Evolutionary conservation across 2,797 vertebrate species (phyloP).

Genomic region (Cottoperca gobio): DNA sequence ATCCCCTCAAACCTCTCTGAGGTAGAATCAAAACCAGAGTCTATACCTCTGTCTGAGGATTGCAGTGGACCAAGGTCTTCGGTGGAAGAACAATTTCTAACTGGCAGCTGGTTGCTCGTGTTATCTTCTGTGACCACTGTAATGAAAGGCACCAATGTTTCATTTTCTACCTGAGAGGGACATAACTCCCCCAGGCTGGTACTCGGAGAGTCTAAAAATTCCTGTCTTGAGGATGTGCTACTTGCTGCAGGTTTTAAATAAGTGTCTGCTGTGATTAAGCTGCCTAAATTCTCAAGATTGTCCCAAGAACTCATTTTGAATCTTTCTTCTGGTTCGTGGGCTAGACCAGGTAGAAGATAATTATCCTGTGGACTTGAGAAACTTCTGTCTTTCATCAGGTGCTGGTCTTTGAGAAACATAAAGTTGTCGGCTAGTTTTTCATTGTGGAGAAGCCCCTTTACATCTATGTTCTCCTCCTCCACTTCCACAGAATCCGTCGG

Average conservation of each 20-base stretch:
- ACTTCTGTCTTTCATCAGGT: constrained; percentile 84
- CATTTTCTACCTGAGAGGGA: constrained; percentile 71
- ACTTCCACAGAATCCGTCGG: constrained; percentile 65
- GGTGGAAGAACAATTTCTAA: constrained; percentile 74
- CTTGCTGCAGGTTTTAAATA: constrained; percentile 73
- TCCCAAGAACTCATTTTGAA: constrained; percentile 82
- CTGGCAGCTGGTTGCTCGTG: constrained; percentile 63
- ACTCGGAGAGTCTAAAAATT: constrained; percentile 74
- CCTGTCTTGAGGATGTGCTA: constrained; percentile 73
- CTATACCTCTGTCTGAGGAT: constrained; percentile 68
- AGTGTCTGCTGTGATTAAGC: constrained; percentile 74
- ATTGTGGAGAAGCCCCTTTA: constrained; percentile 77
- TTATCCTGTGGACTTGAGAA: constrained; percentile 74
- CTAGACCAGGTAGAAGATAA: constrained; percentile 73
- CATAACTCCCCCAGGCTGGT: constrained; percentile 52
- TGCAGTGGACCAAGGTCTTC: constrained; percentile 74
- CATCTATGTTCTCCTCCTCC: constrained; percentile 66
- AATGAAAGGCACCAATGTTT: constrained; percentile 84
- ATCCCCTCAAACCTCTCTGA: constrained; percentile 72
- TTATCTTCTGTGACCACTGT: constrained; percentile 76
- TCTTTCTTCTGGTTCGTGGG: constrained; percentile 76
- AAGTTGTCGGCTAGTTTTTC: constrained; percentile 92
- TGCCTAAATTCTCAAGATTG: constrained; percentile 74
- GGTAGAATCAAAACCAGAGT: constrained; percentile 81
- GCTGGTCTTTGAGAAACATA: constrained; percentile 91